Evolutionary conservation across 2,888 invertebrate species (phyloP).

Genomic region (Xylophagus ater): DNA sequence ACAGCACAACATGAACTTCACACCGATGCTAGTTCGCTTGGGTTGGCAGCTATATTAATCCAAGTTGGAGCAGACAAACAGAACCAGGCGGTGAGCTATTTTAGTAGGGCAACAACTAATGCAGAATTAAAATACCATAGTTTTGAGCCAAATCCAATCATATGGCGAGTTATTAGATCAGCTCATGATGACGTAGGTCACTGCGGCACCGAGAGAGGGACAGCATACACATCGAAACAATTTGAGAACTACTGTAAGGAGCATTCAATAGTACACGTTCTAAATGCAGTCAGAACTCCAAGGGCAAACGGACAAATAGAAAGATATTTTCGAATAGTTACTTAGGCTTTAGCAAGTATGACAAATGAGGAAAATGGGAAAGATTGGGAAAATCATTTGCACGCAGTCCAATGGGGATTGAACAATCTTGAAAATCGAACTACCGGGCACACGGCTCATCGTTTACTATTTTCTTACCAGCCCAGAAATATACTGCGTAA

Average conservation of each 20-base stretch:
- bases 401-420: too few species aligned
- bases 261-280: not conserved
- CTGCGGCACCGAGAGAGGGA: too few species aligned
- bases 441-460: slow-evolving; percentile 11
- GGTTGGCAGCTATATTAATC: slow-evolving; percentile 7
- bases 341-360: slow-evolving; percentile 9
- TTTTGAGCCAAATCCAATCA: slow-evolving; percentile 15
- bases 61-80: not conserved
- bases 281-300: too few species aligned
- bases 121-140: slow-evolving; percentile 18
- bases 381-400: slow-evolving; percentile 11
- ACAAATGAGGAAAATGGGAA: slow-evolving; percentile 15
- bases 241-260: too few species aligned
- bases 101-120: slow-evolving; percentile 16
- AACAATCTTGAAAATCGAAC: too few species aligned
- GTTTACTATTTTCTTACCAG: slow-evolving; percentile 20
- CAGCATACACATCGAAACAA: too few species aligned
- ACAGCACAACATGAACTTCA: slow-evolving; percentile 6
- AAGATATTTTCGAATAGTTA: too few species aligned
- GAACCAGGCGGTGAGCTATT: slow-evolving; percentile 2
- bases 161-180: slow-evolving; percentile 8
- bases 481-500: slow-evolving; percentile 19
- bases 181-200: not conserved
- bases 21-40: slow-evolving; percentile 8
- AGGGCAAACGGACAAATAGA: too few species aligned